Evolutionary conservation across 2,113 vertebrate species (phyloP), one percentile per base, ranked within the genome.

Genomic region (Willisornis vidua): DNA sequence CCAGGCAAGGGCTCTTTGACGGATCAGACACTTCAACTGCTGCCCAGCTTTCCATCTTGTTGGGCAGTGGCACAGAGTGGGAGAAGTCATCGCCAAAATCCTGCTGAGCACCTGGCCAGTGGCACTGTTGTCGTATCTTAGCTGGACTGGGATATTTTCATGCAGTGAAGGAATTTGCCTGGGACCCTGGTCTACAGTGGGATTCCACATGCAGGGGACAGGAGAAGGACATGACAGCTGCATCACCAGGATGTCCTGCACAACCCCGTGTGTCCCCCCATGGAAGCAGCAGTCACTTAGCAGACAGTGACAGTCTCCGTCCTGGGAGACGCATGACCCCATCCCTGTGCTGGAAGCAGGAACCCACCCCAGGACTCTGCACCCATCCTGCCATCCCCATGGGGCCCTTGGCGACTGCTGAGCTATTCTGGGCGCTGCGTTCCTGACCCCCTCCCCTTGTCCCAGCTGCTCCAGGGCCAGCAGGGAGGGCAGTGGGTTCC

Each of bases 381-480:
- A 7, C 25, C 61, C 8, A 1, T 61, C 80, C 87, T 9, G 4
- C 52, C 28, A 1, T 12, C 52, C 55, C 84, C 3, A 1, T 0
- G 2, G 72, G 52, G 70, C 62, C 92, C 95, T 82, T 4, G 12
- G 80, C 1, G 61, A 74, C 89, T 70, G 73, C 35, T 0, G 46
- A 89, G 74, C 54, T 95, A 94, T 96, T 96, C 72, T 4, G 4
- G 61, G 93, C 10, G 0, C 52, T 1, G 4, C 4, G 3, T 61
- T 92, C 78, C 86, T 90, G 90, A 23, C 65, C 39, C 76, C 26
- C 26, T 70, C 33, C 80, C 82, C 67, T 67, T 0, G 0, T 90
- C 92, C 92, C 96, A 97, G 94, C 95, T 97, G 97, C 91, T 95
- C 57, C 3, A 4, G 65, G 89, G 61, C 68, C 14, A 0, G 45